phyloP scores from a whole-genome alignment of 1,140 invertebrate species.

The Belonocnema kinseyi region DNA sequence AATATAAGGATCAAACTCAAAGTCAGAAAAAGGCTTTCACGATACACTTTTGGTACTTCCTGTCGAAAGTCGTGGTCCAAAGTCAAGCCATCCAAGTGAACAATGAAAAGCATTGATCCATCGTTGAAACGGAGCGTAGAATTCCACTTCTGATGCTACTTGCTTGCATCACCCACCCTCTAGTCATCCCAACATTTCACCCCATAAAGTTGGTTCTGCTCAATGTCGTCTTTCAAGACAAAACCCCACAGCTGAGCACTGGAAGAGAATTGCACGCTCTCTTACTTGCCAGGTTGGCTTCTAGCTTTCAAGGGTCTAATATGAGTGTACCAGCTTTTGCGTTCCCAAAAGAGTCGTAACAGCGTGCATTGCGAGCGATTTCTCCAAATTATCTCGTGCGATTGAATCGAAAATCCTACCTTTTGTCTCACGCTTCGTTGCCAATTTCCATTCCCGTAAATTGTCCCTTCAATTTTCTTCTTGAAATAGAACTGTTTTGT shows the following conservation, averaged over 20 bases:
- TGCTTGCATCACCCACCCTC: background rate
- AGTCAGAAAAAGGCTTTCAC: constrained; percentile 12
- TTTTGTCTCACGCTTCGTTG: constrained; percentile 21
- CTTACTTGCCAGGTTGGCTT: background rate
- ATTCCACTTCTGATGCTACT: constrained; percentile 27
- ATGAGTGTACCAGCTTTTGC: background rate
- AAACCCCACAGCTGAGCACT: constrained; percentile 1
- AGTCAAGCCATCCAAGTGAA: constrained; percentile 26
- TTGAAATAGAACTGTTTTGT: background rate
- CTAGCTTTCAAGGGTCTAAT: constrained; percentile 11
- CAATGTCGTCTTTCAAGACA: constrained; percentile 20
- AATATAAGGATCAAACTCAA: background rate
- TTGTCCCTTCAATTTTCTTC: constrained; percentile 19
- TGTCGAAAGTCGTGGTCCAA: background rate
- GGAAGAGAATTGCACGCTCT: background rate
- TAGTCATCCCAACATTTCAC: background rate
- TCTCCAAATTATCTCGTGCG: constrained; percentile 20
- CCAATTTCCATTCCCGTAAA: constrained; percentile 21
- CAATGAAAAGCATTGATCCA: constrained; percentile 28
- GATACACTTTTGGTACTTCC: constrained; percentile 18
- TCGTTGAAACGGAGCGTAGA: constrained; percentile 14
- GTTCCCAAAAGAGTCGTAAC: constrained; percentile 24
- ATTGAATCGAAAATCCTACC: constrained; percentile 23
- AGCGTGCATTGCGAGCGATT: constrained; percentile 22
- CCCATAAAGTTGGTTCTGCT: constrained; percentile 17